A percentile compares a stretch with the other conserved stretches of the same genome.
These are phyloP conservation scores for Drosophila paulistorum DNA, from an alignment of 1,140 invertebrate genomes.

Conservation along the genomic window DNA sequence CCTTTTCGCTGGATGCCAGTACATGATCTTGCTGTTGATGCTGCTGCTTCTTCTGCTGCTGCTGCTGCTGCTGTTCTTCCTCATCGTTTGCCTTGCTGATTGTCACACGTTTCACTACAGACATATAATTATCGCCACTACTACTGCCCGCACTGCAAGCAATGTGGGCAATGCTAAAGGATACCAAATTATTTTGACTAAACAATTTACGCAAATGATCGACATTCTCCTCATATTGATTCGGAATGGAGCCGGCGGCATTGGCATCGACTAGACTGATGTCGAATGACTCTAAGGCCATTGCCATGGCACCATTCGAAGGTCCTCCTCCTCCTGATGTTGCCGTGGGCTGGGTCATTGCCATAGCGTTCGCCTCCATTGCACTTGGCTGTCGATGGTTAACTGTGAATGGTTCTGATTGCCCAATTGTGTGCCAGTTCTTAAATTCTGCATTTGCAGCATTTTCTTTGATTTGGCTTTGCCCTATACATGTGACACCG, in stretches of 20 bases:
- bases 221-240: slow-evolving; percentile 72
- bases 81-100: slow-evolving; percentile 46
- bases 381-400: slow-evolving; percentile 35
- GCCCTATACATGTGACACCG: slow-evolving; percentile 41
- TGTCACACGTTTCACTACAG: slow-evolving; percentile 80
- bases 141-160: slow-evolving; percentile 75
- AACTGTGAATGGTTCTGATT: slow-evolving; percentile 24
- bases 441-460: slow-evolving; percentile 60
- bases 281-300: slow-evolving; percentile 13
- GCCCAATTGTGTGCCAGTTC: slow-evolving; percentile 41
- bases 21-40: neutral
- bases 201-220: slow-evolving; percentile 69
- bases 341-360: slow-evolving; percentile 20
- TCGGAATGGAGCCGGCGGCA: slow-evolving; percentile 18
- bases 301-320: slow-evolving; percentile 38
- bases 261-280: slow-evolving; percentile 19
- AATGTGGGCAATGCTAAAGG: slow-evolving; percentile 68
- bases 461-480: slow-evolving; percentile 56
- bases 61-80: slow-evolving; percentile 18
- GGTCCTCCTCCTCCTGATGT: slow-evolving; percentile 35
- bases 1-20: slow-evolving; percentile 34
- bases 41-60: neutral
- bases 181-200: slow-evolving; percentile 56
- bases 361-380: slow-evolving; percentile 52
- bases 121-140: slow-evolving; percentile 82